phyloP scores from a whole-genome alignment of 2,113 vertebrate genomes.

The Peromyscus californicus region DNA sequence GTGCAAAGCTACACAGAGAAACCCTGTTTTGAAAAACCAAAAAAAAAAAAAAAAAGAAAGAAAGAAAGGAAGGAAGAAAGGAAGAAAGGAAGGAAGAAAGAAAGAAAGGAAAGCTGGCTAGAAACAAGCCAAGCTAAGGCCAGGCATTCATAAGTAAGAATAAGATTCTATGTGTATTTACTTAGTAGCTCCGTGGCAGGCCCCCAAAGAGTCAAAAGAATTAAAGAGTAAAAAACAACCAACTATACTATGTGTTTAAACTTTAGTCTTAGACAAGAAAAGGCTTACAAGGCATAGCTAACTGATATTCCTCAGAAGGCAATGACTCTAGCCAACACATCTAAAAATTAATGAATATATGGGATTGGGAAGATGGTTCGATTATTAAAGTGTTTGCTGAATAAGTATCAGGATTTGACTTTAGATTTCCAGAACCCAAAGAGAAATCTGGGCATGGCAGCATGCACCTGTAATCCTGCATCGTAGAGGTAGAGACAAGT shows the following conservation, averaged over 20 bases:
- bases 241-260: neutral
- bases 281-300: neutral
- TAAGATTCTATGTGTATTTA: neutral
- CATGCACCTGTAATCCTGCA: neutral
- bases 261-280: slow-evolving; percentile 7
- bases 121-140: neutral
- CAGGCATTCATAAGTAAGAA: neutral
- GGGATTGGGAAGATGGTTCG: neutral
- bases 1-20: no score
- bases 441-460: neutral
- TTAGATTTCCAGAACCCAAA: neutral
- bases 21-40: no score
- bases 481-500: neutral
- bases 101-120: neutral
- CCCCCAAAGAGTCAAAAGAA: neutral
- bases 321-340: neutral
- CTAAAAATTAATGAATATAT: neutral
- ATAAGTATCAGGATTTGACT: neutral
- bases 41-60: no score
- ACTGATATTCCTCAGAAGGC: neutral
- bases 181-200: neutral
- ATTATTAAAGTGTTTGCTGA: neutral
- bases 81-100: no score
- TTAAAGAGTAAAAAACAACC: neutral
- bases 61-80: no score